phyloP scores from a whole-genome alignment of 2,888 invertebrate genomes.

The Barypeithes pellucidus region DNA sequence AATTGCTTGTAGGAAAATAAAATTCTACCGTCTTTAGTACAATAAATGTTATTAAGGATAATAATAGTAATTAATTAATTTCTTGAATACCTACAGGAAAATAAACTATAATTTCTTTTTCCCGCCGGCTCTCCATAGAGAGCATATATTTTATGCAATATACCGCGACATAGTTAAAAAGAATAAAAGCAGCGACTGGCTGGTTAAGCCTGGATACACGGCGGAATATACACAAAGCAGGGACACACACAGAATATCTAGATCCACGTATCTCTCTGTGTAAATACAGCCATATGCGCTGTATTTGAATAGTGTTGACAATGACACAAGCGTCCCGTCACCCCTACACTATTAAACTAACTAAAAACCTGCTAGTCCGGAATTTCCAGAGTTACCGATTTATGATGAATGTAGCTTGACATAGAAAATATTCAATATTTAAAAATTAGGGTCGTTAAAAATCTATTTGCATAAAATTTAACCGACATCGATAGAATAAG shows the following conservation, averaged over 20 bases:
- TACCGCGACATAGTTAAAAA: conserved; percentile 23
- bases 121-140: not conserved
- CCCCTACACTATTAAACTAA: not conserved
- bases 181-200: conserved; percentile 18
- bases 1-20: no score
- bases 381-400: no score
- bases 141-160: conserved; percentile 24
- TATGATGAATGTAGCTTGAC: no score
- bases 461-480: no score
- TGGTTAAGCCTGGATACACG: conserved; percentile 14
- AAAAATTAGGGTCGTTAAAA: no score
- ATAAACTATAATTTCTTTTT: not conserved
- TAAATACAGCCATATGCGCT: conserved; percentile 18
- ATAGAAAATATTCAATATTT: no score
- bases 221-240: conserved; percentile 22
- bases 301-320: conserved; percentile 11
- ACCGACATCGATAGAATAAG: no score
- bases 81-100: not conserved
- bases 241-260: conserved; percentile 9
- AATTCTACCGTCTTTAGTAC: no score
- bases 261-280: conserved; percentile 19
- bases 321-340: conserved; percentile 1
- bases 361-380: no score
- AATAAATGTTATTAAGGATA: no score
- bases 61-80: no score